phyloP scores from a whole-genome alignment of 2,888 invertebrate species.

The Meliscaeva auricollis region DNA sequence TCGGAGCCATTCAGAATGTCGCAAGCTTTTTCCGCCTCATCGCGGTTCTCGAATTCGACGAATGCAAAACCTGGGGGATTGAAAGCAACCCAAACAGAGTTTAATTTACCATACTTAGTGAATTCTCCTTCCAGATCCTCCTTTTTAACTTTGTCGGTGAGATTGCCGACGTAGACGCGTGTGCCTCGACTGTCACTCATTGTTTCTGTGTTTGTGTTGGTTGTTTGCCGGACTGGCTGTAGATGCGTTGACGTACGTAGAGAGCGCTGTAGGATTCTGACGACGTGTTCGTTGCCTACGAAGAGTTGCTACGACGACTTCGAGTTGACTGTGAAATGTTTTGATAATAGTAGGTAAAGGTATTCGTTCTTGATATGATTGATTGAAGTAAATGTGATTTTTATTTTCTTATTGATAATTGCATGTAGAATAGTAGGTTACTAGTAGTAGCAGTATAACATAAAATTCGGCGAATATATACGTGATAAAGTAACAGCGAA shows the following conservation, averaged over 20 bases:
- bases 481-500: constrained; percentile 75
- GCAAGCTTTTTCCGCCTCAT: constrained; percentile 95
- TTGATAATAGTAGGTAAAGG: constrained; percentile 78
- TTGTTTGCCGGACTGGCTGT: constrained; percentile 32
- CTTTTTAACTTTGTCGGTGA: constrained; percentile 94
- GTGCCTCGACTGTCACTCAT: constrained; percentile 86
- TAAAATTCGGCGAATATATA: constrained; percentile 71
- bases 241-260: constrained; percentile 44
- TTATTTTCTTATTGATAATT: constrained; percentile 58
- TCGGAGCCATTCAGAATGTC: constrained; percentile 93
- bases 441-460: constrained; percentile 76
- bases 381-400: constrained; percentile 73
- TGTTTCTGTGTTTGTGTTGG: constrained; percentile 5
- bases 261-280: constrained; percentile 46
- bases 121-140: constrained; percentile 96
- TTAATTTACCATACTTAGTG: constrained; percentile 95
- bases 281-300: constrained; percentile 68
- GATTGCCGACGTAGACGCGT: constrained; percentile 95
- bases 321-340: constrained; percentile 78
- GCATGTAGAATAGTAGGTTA: constrained; percentile 76
- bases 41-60: constrained; percentile 95
- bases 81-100: constrained; percentile 96
- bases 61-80: constrained; percentile 98
- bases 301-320: constrained; percentile 76
- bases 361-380: constrained; percentile 74